A percentile compares a stretch with the other conserved stretches of the same genome.
These are phyloP conservation scores for Eremobia ochroleuca DNA, from an alignment of 2,888 invertebrate genomes.

Conservation along the genomic window DNA sequence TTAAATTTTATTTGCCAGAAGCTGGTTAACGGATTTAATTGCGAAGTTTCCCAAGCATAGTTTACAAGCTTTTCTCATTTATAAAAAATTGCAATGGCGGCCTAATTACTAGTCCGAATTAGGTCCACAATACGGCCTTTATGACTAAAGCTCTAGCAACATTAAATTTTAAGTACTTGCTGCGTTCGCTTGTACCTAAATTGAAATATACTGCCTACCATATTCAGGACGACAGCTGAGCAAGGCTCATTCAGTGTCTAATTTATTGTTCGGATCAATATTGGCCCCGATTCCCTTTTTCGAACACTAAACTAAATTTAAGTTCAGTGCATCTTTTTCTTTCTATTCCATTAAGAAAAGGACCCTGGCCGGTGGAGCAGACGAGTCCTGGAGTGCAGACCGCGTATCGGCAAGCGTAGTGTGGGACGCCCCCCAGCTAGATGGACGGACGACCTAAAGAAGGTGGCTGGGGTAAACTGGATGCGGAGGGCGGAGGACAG, in stretches of 20 bases:
- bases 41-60: slow-evolving; percentile 62
- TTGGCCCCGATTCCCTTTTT: no score
- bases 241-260: slow-evolving; percentile 2
- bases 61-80: slow-evolving; percentile 65
- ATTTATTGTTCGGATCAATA: slow-evolving; percentile 30
- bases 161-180: slow-evolving; percentile 36
- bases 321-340: no score
- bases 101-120: slow-evolving; percentile 73
- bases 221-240: slow-evolving; percentile 3
- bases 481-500: no score
- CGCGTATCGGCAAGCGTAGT: no score
- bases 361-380: no score
- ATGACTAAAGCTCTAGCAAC: slow-evolving; percentile 30
- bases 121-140: slow-evolving; percentile 67
- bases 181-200: slow-evolving; percentile 20
- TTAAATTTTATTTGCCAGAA: slow-evolving; percentile 64
- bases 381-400: no score
- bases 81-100: slow-evolving; percentile 69
- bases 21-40: slow-evolving; percentile 73
- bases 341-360: no score
- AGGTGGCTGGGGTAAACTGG: no score
- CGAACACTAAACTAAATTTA: no score
- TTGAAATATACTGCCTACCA: slow-evolving; percentile 29
- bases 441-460: no score
- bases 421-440: no score